Percentiles rank a stretch among this genome's conserved stretches.
These are phyloP conservation scores for Copidosoma aretas DNA, from an alignment of 2,888 invertebrate genomes.

Conservation along the genomic window DNA sequence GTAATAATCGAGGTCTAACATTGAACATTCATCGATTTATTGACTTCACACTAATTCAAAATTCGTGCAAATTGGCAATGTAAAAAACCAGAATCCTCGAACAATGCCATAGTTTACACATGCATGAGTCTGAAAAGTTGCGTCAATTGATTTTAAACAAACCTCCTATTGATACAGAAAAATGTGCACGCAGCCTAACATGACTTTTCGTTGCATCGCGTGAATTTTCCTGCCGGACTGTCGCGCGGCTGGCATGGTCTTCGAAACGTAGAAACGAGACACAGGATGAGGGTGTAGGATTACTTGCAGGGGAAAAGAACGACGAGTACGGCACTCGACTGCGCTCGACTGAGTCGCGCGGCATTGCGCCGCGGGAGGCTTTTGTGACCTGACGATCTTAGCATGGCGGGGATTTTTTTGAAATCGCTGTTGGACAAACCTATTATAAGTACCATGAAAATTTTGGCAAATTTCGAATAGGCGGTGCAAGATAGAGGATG, in stretches of 20 bases:
- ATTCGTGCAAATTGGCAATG: no score
- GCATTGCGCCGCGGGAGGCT: conserved; percentile 20
- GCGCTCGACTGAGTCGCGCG: conserved; percentile 21
- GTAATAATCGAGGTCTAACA: no score
- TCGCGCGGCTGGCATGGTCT: not conserved
- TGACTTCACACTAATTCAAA: no score
- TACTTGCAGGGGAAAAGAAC: conserved; percentile 45
- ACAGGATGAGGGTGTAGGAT: conserved; percentile 52
- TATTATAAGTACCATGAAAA: not conserved
- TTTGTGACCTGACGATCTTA: conserved; percentile 12
- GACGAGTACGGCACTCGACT: no score
- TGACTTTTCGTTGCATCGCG: conserved; percentile 22
- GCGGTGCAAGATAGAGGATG: not conserved
- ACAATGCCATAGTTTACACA: no score
- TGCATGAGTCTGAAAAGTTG: no score
- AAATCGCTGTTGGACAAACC: not conserved
- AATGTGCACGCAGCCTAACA: no score
- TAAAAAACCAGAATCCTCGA: no score
- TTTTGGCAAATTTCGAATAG: not conserved
- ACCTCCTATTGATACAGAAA: no score
- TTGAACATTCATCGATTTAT: no score
- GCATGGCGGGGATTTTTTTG: not conserved
- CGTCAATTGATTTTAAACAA: no score
- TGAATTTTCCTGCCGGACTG: conserved; percentile 15
- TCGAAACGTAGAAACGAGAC: conserved; percentile 43